Evolutionary conservation across 2,797 vertebrate genomes (phyloP).

Genomic region (Channa striata): DNA sequence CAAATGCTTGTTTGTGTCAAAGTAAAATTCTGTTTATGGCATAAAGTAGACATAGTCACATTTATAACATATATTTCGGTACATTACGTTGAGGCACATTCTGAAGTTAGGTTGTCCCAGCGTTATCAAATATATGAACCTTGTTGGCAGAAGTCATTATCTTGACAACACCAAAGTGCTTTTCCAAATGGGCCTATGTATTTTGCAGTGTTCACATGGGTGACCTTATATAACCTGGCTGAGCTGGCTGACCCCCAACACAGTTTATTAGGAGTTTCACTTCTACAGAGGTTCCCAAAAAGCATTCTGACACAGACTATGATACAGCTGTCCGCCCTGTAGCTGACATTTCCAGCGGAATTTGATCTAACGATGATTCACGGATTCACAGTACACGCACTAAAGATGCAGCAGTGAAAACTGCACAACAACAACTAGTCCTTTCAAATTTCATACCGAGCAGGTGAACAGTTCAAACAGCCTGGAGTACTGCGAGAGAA

Average conservation of each 20-base stretch:
- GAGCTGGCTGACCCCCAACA: conserved; percentile 63
- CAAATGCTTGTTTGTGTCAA: too few species aligned
- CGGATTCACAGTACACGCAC: conserved; percentile 34
- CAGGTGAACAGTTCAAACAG: conserved; percentile 42
- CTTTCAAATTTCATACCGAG: conserved; percentile 24
- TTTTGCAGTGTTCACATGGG: conserved; percentile 45
- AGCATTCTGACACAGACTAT: conserved; percentile 52
- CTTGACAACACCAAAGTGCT: conserved; percentile 31
- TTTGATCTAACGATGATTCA: conserved; percentile 50
- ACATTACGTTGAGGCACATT: conserved; percentile 43
- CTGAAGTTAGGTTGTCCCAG: conserved; percentile 47
- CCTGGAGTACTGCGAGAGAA: conserved; percentile 5
- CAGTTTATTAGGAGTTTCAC: conserved; percentile 73
- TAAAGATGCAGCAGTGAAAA: conserved; percentile 22
- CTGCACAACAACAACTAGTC: conserved; percentile 31
- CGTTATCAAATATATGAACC: conserved; percentile 57
- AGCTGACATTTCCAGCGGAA: conserved; percentile 46
- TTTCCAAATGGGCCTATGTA: conserved; percentile 53
- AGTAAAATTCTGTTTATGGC: too few species aligned
- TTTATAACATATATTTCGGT: conserved; percentile 50
- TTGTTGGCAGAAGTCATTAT: conserved; percentile 54
- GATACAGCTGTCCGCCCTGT: conserved; percentile 29
- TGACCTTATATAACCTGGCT: conserved; percentile 61
- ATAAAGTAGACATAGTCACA: too few species aligned
- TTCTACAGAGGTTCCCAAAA: conserved; percentile 70